A percentile compares a stretch with the other conserved stretches of the same genome.
Conservation (phyloP, 2,113 vertebrate genomes). For the Mustelus asterias region DNA sequence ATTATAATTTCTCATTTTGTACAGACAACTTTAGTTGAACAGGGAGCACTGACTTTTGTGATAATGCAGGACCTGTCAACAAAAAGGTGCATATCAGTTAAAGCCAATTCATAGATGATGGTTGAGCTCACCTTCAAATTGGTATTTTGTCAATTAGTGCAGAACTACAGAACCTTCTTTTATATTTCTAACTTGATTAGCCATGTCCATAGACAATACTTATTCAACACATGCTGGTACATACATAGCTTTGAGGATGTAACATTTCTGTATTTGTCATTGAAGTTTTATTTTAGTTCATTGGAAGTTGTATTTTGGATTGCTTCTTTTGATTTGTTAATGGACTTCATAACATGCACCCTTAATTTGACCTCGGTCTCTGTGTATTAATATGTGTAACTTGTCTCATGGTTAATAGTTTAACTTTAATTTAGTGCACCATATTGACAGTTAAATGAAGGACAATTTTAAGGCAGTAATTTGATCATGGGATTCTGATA, state of each 20-base stretch:
- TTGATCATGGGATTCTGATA: not conserved
- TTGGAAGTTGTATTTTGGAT: not conserved
- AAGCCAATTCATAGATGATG: not conserved
- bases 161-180: not conserved
- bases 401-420: not conserved
- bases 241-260: not conserved
- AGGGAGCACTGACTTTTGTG: not conserved
- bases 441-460: not conserved
- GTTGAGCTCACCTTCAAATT: not conserved
- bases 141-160: not conserved
- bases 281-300: not conserved
- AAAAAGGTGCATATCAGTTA: not conserved
- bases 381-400: not conserved
- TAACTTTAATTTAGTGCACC: not conserved
- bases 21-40: not conserved
- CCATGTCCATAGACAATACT: not conserved
- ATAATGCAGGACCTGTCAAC: not conserved
- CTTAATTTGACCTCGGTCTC: not conserved
- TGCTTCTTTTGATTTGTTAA: not conserved
- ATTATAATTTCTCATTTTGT: not conserved
- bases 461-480: not conserved
- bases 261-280: not conserved
- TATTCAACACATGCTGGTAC: not conserved
- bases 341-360: not conserved
- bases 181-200: not conserved